Conservation (phyloP, 2,888 invertebrate species). For the Nephrocerus scutellatus region DNA sequence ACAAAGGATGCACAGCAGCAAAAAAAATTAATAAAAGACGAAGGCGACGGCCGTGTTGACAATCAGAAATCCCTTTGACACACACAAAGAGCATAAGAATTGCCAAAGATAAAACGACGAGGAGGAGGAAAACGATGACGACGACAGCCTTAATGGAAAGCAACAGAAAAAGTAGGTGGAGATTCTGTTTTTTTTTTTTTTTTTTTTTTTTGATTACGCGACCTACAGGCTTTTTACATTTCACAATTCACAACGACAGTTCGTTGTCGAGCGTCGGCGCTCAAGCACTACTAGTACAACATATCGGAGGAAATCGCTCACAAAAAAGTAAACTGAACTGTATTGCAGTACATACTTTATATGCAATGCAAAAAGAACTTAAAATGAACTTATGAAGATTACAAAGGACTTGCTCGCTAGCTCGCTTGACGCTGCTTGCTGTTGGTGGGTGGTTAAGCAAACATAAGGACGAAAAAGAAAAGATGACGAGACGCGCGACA, state of each 20-base stretch:
- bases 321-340: too few relatives aligned
- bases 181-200: constrained; percentile 16
- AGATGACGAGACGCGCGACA: constrained; percentile 24
- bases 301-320: too few relatives aligned
- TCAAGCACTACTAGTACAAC: not conserved
- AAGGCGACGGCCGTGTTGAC: constrained; percentile 23
- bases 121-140: too few relatives aligned
- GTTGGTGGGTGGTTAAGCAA: too few relatives aligned
- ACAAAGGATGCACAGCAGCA: not conserved
- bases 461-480: constrained; percentile 16
- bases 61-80: constrained; percentile 25
- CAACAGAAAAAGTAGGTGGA: constrained; percentile 22
- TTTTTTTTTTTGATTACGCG: not conserved
- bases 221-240: constrained; percentile 14
- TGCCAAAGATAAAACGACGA: too few relatives aligned
- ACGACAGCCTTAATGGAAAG: constrained; percentile 23
- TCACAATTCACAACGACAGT: constrained; percentile 10
- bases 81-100: too few relatives aligned
- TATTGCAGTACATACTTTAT: not conserved
- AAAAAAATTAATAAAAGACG: too few relatives aligned
- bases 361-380: constrained; percentile 3
- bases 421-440: too few relatives aligned
- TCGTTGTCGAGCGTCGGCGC: too few relatives aligned
- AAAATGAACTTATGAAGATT: constrained; percentile 14
- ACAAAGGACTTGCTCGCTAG: too few relatives aligned